Evolutionary conservation across 1,140 invertebrate species (phyloP).

Genomic region (Helicoverpa armigera): DNA sequence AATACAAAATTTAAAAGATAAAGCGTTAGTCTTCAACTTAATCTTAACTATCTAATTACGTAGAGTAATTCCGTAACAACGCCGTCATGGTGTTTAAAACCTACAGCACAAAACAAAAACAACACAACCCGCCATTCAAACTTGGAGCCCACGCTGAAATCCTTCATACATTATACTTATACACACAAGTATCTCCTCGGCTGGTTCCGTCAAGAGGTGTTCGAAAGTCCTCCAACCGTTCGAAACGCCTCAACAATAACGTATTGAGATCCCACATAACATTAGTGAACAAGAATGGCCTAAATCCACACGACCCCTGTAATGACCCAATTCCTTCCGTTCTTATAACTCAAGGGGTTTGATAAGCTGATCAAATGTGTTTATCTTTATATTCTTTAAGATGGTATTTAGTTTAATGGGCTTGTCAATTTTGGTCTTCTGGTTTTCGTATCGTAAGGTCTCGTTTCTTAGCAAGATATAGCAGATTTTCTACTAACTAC

Average conservation of each 20-base stretch:
- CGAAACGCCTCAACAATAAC: background rate
- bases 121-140: background rate
- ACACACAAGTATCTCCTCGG: slow-evolving; percentile 1
- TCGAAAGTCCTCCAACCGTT: background rate
- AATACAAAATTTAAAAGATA: too few relatives aligned
- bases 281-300: slow-evolving; percentile 29
- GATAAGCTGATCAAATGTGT: slow-evolving; percentile 24
- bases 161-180: background rate
- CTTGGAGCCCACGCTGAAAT: background rate
- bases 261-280: slow-evolving; percentile 32
- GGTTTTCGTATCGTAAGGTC: too few relatives aligned
- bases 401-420: background rate
- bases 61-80: too few relatives aligned
- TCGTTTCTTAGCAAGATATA: too few relatives aligned
- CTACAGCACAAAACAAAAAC: too few relatives aligned
- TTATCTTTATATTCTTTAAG: background rate
- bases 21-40: too few relatives aligned
- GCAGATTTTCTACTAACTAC: too few relatives aligned
- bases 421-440: background rate
- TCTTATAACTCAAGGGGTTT: slow-evolving; percentile 10
- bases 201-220: background rate
- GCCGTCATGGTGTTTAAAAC: too few relatives aligned
- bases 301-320: slow-evolving; percentile 24
- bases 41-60: too few relatives aligned
- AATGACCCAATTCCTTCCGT: slow-evolving; percentile 30